Conservation (phyloP, 2,113 vertebrate genomes). For the Zeus faber region DNA sequence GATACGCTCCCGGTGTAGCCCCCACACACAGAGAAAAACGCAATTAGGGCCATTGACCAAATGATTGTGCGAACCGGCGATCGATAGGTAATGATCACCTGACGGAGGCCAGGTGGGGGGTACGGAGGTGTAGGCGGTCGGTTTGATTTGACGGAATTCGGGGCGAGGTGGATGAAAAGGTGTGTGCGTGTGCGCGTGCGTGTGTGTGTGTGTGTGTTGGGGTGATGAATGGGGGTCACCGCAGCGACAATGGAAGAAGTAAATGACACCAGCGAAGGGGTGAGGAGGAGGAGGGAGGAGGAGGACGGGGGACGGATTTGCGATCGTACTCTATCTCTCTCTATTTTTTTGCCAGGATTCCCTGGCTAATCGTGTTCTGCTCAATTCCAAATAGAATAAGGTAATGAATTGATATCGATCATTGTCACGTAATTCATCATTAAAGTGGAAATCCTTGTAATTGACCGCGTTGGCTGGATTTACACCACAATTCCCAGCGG, state of each 20-base stretch:
- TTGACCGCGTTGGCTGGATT: too few relatives aligned
- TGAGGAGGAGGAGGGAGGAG: neutral
- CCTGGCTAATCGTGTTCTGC: too few relatives aligned
- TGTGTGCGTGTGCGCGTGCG: neutral
- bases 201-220: slow-evolving; percentile 4
- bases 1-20: slow-evolving; percentile 42
- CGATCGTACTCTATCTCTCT: too few relatives aligned
- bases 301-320: too few relatives aligned
- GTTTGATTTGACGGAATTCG: too few relatives aligned
- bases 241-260: too few relatives aligned
- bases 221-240: neutral
- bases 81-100: slow-evolving; percentile 70
- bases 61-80: slow-evolving; percentile 61
- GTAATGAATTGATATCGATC: too few relatives aligned
- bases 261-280: neutral
- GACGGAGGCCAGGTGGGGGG: slow-evolving; percentile 30
- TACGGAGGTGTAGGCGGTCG: neutral
- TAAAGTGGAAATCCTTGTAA: too few relatives aligned
- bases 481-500: too few relatives aligned
- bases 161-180: slow-evolving; percentile 1
- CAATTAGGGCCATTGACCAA: slow-evolving; percentile 71
- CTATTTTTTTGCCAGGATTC: too few relatives aligned
- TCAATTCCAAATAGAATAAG: too few relatives aligned
- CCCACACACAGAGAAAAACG: slow-evolving; percentile 55
- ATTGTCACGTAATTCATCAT: too few relatives aligned